Evolutionary conservation across 2,113 vertebrate genomes (phyloP).

Genomic region (Gila orcuttii): DNA sequence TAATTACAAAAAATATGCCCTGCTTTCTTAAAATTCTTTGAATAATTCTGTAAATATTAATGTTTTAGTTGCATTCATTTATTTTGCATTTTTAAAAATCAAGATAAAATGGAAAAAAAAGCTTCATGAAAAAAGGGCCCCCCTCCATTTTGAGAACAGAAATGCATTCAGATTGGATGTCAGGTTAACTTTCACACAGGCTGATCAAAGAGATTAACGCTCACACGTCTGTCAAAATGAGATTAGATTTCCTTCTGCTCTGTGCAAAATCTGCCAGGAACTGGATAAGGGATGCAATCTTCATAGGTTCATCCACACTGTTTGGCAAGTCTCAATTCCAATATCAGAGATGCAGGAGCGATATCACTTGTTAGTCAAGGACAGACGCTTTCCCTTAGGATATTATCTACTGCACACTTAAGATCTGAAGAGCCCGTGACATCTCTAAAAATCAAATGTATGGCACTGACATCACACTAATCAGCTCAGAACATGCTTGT

Average conservation of each 20-base stretch:
- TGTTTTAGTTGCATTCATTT: not conserved
- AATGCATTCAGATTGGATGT: conserved; percentile 39
- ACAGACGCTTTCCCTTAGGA: conserved; percentile 31
- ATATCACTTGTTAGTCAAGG: conserved; percentile 42
- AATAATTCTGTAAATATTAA: too few relatives aligned
- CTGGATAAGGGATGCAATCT: conserved; percentile 30
- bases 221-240: conserved; percentile 44
- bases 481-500: not conserved
- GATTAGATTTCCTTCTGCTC: conserved; percentile 43
- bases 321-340: conserved; percentile 42
- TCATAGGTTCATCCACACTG: not conserved
- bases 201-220: conserved; percentile 40
- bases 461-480: not conserved
- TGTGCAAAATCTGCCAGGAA: conserved; percentile 28
- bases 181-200: conserved; percentile 33
- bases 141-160: not conserved
- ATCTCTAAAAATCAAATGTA: conserved; percentile 13
- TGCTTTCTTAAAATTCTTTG: not conserved
- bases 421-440: conserved; percentile 26
- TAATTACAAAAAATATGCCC: too few relatives aligned
- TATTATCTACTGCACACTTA: conserved; percentile 39
- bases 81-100: too few relatives aligned
- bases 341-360: conserved; percentile 27
- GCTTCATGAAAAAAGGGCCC: not conserved
- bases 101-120: too few relatives aligned